Evolutionary conservation across 2,888 invertebrate species (phyloP), one percentile per base, ranked within the genome.

Genomic region (Sesia apiformis): DNA sequence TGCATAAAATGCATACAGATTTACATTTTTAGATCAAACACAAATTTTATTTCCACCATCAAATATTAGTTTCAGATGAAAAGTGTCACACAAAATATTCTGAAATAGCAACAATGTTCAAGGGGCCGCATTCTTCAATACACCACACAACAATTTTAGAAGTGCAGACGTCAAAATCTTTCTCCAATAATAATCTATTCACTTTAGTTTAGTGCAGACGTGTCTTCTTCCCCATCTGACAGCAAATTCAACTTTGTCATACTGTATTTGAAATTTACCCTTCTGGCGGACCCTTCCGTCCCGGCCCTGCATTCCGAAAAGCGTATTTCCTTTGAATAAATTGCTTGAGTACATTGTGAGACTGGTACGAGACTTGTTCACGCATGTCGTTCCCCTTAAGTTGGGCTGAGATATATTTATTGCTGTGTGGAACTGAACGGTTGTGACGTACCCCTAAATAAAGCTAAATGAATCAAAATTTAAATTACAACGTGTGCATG

Each of bases 291-390:
- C 63, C 64, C 61, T 69, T 23, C 62, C 59, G 56, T 52, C 57
- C 55, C 55, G 55, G 56, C 64, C 61, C 67, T 23, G 62, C 59
- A 56, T 52, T 57, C 55, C 55, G 56, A 57, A 59, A 68, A 64
- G 70, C 61, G 61, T 66, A 71, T 70, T 61, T 59, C 60, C 53
- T 56, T 53, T 57, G 58, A 63, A 70, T 70, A 72, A 65, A 71
- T 70, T 66, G 63, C 8, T 23, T n/a, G 46, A 46, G 46, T 46
- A 46, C 46, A 46, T 46, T 46, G 8, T 46, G 8, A 46, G 46
- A 46, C 8, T 46, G n/a, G 8, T 46, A 23, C 46, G 8, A n/a
- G n/a, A 23, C 46, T 46, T 46, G 46, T 46, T 8, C n/a, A 23
- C 46, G 23, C 46, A 46, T 8, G n/a, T 6, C 46, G 46, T 46